A percentile compares a stretch with the other conserved stretches of the same genome.
These are phyloP conservation scores for Sturnira hondurensis DNA, from an alignment of 2,113 vertebrate genomes.

Conservation along the genomic window DNA sequence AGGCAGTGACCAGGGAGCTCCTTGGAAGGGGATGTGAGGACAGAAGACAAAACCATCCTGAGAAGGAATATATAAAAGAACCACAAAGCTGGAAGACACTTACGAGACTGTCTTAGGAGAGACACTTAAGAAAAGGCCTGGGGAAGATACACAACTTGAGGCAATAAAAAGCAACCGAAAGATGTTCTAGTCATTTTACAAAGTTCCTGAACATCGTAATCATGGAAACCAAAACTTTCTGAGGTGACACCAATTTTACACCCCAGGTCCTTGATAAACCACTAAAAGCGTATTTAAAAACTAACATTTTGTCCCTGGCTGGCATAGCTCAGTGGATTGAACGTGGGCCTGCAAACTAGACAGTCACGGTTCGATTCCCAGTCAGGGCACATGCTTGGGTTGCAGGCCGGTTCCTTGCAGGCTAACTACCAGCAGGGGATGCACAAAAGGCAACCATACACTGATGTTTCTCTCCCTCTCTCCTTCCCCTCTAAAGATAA, in stretches of 20 bases:
- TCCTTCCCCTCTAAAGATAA: too few relatives aligned
- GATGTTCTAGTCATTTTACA: neutral
- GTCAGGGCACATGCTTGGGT: too few relatives aligned
- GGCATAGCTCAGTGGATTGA: too few relatives aligned
- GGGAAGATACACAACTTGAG: accelerated
- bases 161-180: neutral
- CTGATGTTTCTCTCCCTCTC: too few relatives aligned
- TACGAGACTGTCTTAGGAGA: too few relatives aligned
- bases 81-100: neutral
- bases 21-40: neutral
- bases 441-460: too few relatives aligned
- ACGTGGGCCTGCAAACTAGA: too few relatives aligned
- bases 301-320: neutral
- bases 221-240: neutral
- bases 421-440: too few relatives aligned
- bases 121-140: neutral
- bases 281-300: neutral
- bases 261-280: neutral
- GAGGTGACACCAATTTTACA: neutral
- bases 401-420: too few relatives aligned
- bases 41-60: neutral
- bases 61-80: neutral
- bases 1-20: neutral
- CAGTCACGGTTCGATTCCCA: too few relatives aligned
- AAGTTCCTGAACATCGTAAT: neutral